Evolutionary conservation across 2,888 invertebrate species (phyloP).

Genomic region (Agrenia bidenticulata): DNA sequence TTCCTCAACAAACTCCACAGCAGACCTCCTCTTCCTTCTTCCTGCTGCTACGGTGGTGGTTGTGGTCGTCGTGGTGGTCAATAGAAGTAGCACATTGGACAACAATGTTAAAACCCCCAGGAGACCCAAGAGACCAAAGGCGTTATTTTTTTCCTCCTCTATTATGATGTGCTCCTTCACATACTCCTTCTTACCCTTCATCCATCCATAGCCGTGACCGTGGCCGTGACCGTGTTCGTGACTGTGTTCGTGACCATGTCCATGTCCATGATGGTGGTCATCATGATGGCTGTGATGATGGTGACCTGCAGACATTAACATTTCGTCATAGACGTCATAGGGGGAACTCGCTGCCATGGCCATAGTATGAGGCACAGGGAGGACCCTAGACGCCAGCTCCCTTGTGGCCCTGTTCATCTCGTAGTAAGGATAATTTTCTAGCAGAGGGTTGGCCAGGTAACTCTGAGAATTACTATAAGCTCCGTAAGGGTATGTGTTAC

Average conservation of each 20-base stretch:
- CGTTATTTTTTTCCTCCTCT: slow-evolving; percentile 42
- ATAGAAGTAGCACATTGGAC: slow-evolving; percentile 33
- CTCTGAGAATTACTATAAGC: slow-evolving; percentile 14
- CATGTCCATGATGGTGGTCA: background rate
- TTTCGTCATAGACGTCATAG: slow-evolving; percentile 11
- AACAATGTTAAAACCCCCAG: slow-evolving; percentile 36
- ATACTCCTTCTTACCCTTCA: slow-evolving; percentile 9
- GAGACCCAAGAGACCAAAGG: slow-evolving; percentile 42
- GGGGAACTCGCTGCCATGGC: slow-evolving; percentile 8
- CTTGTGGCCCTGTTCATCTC: slow-evolving; percentile 22
- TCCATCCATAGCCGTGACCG: slow-evolving; percentile 15
- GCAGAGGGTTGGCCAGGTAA: slow-evolving; percentile 25
- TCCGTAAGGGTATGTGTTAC: background rate
- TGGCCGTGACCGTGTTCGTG: slow-evolving; percentile 17
- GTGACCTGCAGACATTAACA: slow-evolving; percentile 6
- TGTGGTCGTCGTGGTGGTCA: slow-evolving; percentile 40
- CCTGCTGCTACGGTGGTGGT: slow-evolving; percentile 23
- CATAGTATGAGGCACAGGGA: slow-evolving; percentile 2
- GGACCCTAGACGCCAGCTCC: background rate
- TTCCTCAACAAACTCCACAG: background rate
- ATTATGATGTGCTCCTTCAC: background rate
- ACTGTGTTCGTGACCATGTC: no score
- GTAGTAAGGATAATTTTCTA: slow-evolving; percentile 36
- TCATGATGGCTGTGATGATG: slow-evolving; percentile 25
- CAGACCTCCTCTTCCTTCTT: slow-evolving; percentile 14